A percentile compares a stretch with the other conserved stretches of the same genome.
phyloP scores from a whole-genome alignment of 2,888 invertebrate species.

The Hoplodrina blanda region DNA sequence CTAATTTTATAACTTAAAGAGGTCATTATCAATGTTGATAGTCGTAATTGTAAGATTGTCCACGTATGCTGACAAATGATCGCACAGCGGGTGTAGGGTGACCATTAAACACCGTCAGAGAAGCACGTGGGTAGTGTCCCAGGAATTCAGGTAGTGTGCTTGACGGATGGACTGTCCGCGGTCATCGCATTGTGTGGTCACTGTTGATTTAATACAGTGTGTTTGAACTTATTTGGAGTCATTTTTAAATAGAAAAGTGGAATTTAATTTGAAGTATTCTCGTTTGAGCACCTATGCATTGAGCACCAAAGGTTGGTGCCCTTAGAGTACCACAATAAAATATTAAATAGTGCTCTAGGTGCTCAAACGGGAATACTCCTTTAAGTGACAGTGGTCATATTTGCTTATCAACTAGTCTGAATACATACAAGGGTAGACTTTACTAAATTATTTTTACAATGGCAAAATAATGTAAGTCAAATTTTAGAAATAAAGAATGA shows the following conservation, averaged over 20 bases:
- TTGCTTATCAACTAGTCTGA: background rate
- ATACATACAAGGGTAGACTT: background rate
- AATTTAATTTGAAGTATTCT: too few species aligned
- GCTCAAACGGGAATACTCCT: too few species aligned
- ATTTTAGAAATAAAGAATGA: too few species aligned
- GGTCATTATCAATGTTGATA: background rate
- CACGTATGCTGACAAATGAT: slow-evolving; percentile 81
- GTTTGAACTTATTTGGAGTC: slow-evolving; percentile 26
- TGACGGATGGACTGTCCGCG: slow-evolving; percentile 80
- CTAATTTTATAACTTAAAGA: background rate
- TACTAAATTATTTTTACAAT: background rate
- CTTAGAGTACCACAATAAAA: too few species aligned
- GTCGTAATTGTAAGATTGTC: slow-evolving; percentile 42
- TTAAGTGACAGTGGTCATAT: too few species aligned
- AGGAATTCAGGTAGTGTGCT: slow-evolving; percentile 82
- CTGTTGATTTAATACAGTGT: slow-evolving; percentile 64
- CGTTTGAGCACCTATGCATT: too few species aligned
- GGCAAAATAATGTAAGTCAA: too few species aligned
- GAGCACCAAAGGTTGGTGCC: too few species aligned
- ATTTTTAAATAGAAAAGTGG: background rate
- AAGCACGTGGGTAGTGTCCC: slow-evolving; percentile 73
- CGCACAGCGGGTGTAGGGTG: slow-evolving; percentile 81
- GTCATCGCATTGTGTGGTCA: slow-evolving; percentile 68
- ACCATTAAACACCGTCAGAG: slow-evolving; percentile 78
- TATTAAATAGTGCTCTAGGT: too few species aligned